Percentiles rank a stretch among this genome's conserved stretches.
Conservation (phyloP, 2,797 vertebrate genomes). For the Vireo griseus region DNA sequence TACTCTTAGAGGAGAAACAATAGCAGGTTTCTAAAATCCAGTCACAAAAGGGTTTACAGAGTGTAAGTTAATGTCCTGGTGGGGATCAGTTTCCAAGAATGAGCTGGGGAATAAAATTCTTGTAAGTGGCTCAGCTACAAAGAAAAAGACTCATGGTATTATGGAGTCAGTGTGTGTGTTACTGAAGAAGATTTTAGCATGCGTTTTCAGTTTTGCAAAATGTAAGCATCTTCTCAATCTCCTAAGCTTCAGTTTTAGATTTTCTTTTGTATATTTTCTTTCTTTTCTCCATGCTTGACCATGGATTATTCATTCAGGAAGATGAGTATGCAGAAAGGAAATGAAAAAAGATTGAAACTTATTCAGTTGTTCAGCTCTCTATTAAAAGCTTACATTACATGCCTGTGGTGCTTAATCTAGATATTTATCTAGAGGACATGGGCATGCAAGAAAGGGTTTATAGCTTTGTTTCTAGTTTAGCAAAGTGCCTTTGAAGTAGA, state of each 20-base stretch:
- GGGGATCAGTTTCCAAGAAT: neutral
- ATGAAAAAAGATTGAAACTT: neutral
- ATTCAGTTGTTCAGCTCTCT: neutral
- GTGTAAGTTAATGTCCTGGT: neutral
- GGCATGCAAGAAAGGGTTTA: neutral
- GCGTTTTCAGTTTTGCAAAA: neutral
- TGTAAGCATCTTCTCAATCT: neutral
- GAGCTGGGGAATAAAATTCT: neutral
- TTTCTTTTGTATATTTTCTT: neutral
- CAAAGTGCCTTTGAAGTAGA: conserved; percentile 37
- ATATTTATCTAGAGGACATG: neutral
- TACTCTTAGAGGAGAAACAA: neutral
- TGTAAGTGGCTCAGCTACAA: neutral
- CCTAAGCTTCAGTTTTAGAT: neutral
- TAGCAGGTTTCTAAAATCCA: neutral
- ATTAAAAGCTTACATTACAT: neutral
- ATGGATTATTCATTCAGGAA: neutral
- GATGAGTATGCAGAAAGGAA: neutral
- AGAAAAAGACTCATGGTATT: neutral
- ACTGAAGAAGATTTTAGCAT: neutral
- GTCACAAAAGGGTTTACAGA: neutral
- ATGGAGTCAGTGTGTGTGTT: neutral
- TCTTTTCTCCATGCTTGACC: neutral
- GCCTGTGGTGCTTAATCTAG: neutral
- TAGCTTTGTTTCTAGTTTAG: neutral